phyloP scores from a whole-genome alignment of 2,113 vertebrate species.

The Raja brachyura region DNA sequence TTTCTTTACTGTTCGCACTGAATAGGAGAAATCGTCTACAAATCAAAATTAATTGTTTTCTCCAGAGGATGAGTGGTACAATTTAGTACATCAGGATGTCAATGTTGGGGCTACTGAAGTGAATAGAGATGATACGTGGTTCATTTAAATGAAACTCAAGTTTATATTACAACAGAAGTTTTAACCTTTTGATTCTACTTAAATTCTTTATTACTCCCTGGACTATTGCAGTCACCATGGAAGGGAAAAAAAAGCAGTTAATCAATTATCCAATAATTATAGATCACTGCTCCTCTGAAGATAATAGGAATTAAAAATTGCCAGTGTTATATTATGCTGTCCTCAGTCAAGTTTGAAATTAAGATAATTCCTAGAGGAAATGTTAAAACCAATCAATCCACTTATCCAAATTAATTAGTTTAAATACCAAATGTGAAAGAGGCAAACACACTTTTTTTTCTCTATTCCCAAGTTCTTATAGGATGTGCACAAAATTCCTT shows the following conservation, averaged over 20 bases:
- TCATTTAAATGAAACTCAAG: neutral
- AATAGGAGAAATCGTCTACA: too few relatives aligned
- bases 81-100: neutral
- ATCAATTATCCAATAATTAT: neutral
- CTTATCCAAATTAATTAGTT: neutral
- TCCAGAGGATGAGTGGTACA: neutral
- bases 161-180: neutral
- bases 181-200: neutral
- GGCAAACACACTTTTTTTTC: neutral
- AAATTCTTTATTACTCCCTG: neutral
- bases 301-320: neutral
- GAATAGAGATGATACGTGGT: too few relatives aligned
- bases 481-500: neutral
- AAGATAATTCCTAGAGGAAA: neutral
- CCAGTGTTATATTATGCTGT: neutral
- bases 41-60: neutral
- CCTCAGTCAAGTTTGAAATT: neutral
- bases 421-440: neutral
- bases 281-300: too few relatives aligned
- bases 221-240: neutral
- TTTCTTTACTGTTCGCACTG: neutral
- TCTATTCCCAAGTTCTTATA: neutral
- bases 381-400: neutral
- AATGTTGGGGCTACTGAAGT: neutral
- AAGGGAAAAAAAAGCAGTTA: neutral